Evolutionary conservation across 1,140 invertebrate species (phyloP).

Genomic region (Drosophila parvula): DNA sequence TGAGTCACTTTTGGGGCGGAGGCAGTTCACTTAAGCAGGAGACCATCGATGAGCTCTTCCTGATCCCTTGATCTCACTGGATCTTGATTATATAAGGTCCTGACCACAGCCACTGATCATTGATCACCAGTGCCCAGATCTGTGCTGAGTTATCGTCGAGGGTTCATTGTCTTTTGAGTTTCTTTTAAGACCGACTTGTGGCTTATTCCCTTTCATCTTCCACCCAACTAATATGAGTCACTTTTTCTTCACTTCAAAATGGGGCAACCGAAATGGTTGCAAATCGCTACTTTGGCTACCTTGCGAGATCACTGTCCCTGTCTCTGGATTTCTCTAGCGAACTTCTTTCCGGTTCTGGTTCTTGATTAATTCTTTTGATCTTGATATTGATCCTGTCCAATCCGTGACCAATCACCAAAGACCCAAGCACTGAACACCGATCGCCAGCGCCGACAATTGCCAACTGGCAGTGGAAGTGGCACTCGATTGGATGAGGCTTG

Average conservation of each 20-base stretch:
- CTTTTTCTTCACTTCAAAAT: not conserved
- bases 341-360: not conserved
- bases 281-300: not conserved
- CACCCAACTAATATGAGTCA: not conserved
- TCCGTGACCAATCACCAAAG: conserved; percentile 10
- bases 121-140: not conserved
- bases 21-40: not conserved
- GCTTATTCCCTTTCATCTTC: not conserved
- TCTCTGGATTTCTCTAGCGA: not conserved
- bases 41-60: not conserved
- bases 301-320: not conserved
- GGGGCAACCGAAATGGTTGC: not conserved
- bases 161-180: not conserved
- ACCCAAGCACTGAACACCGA: conserved; percentile 39
- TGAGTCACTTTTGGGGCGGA: not conserved
- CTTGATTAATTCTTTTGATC: conserved; percentile 3
- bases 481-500: conserved; percentile 5
- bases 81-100: not conserved
- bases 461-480: conserved; percentile 52
- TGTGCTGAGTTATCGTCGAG: not conserved
- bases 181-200: not conserved
- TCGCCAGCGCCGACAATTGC: conserved; percentile 51
- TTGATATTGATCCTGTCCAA: conserved; percentile 21
- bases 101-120: not conserved
- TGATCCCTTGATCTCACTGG: not conserved